Percentiles rank a stretch among this genome's conserved stretches.
phyloP scores from a whole-genome alignment of 2,113 vertebrate genomes.

The Trematocara nigrifrons region DNA sequence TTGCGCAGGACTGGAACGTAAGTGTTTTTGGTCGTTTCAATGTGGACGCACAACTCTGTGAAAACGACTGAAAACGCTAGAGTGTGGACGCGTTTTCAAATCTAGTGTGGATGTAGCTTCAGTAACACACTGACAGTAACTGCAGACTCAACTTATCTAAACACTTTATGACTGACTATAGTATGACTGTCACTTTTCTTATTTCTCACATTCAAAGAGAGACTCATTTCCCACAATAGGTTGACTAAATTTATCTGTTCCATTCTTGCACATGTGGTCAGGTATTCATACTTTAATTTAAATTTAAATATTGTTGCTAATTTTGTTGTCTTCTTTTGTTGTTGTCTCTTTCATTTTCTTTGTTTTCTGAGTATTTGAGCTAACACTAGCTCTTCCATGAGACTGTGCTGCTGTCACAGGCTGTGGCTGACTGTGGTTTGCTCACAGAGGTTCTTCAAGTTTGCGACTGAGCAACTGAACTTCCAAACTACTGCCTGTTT shows the following conservation, averaged over 20 bases:
- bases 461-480: not conserved
- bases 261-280: not conserved
- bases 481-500: not conserved
- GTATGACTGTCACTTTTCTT: not conserved
- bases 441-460: not conserved
- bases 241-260: not conserved
- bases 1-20: fast-evolving
- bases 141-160: not conserved
- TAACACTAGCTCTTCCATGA: not conserved
- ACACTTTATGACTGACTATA: not conserved
- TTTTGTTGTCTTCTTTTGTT: not conserved
- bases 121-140: not conserved
- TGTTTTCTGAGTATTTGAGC: not conserved
- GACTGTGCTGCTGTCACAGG: not conserved
- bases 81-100: not conserved
- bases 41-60: not conserved
- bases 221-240: not conserved
- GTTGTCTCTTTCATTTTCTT: not conserved
- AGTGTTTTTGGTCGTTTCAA: not conserved
- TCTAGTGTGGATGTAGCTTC: not conserved
- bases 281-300: not conserved
- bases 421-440: not conserved
- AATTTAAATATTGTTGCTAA: not conserved
- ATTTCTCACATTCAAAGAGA: not conserved
- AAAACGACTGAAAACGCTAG: not conserved